These are phyloP conservation scores for Cyanoliseus patagonus DNA, from an alignment of 2,113 vertebrate species.

Conservation along the genomic window DNA sequence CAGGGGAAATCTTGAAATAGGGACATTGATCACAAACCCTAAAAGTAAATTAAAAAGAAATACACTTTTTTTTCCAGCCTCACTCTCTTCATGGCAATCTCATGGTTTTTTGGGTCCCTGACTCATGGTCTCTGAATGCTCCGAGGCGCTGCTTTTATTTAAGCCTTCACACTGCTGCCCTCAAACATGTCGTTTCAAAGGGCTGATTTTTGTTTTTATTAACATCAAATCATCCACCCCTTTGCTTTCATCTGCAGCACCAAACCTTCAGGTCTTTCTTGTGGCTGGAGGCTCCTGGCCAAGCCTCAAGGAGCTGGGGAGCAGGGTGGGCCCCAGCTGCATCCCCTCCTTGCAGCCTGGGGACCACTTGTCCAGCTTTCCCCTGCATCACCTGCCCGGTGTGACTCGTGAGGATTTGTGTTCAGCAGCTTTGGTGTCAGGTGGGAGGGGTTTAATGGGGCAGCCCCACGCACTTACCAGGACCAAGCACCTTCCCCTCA, in stretches of 20 bases:
- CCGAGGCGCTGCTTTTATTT: background rate
- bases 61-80: background rate
- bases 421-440: background rate
- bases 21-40: background rate
- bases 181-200: background rate
- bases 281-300: background rate
- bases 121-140: background rate
- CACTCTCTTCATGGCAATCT: background rate
- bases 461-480: background rate
- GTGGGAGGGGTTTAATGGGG: background rate
- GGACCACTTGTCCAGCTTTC: background rate
- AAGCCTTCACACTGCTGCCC: background rate
- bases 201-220: background rate
- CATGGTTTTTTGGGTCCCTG: background rate
- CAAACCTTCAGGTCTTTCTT: background rate
- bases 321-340: background rate
- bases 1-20: background rate
- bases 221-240: background rate
- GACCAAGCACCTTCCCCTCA: accelerated
- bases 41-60: background rate
- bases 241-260: background rate
- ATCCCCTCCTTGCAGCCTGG: accelerated
- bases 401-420: background rate
- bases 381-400: background rate
- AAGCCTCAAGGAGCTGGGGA: accelerated